Percentiles rank a stretch among this genome's conserved stretches.
Evolutionary conservation across 2,888 invertebrate species (phyloP).

Genomic region (Erebia aethiops): DNA sequence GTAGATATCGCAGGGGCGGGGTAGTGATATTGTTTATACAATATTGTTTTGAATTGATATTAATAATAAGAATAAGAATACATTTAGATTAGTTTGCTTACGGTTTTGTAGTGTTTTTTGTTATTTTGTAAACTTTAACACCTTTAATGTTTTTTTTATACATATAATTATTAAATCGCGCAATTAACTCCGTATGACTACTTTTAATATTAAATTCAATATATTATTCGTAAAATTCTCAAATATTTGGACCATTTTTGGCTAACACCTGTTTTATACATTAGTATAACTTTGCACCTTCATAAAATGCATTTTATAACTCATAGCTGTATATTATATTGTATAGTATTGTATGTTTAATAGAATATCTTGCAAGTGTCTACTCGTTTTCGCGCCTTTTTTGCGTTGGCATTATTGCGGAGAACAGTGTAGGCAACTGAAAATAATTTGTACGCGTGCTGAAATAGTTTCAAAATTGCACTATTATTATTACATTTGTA

Average conservation of each 20-base stretch:
- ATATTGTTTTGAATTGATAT: slow-evolving; percentile 76
- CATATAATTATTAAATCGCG: slow-evolving; percentile 56
- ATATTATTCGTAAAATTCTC: slow-evolving; percentile 55
- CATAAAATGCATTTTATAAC: slow-evolving; percentile 42
- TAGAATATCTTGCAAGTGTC: slow-evolving; percentile 30
- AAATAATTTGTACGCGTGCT: slow-evolving; percentile 46
- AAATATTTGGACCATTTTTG: slow-evolving; percentile 61
- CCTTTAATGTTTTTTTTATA: slow-evolving; percentile 61
- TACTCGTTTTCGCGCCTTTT: slow-evolving; percentile 35
- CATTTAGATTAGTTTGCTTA: slow-evolving; percentile 72
- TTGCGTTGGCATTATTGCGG: not conserved
- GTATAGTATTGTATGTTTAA: slow-evolving; percentile 30
- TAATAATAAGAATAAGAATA: slow-evolving; percentile 70
- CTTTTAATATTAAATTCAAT: slow-evolving; percentile 48
- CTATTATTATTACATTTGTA: slow-evolving; percentile 42
- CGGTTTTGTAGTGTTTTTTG: slow-evolving; percentile 71
- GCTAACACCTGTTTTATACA: slow-evolving; percentile 35
- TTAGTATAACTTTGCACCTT: slow-evolving; percentile 42
- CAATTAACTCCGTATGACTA: slow-evolving; percentile 68
- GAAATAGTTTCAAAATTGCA: slow-evolving; percentile 36
- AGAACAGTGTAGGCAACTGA: slow-evolving; percentile 25
- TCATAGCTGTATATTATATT: slow-evolving; percentile 38
- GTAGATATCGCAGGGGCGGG: slow-evolving; percentile 51
- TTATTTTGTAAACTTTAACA: slow-evolving; percentile 79
- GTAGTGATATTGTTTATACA: slow-evolving; percentile 63